These are phyloP conservation scores for Cepaea hortensis DNA, from an alignment of 2,888 invertebrate species.

Conservation along the genomic window DNA sequence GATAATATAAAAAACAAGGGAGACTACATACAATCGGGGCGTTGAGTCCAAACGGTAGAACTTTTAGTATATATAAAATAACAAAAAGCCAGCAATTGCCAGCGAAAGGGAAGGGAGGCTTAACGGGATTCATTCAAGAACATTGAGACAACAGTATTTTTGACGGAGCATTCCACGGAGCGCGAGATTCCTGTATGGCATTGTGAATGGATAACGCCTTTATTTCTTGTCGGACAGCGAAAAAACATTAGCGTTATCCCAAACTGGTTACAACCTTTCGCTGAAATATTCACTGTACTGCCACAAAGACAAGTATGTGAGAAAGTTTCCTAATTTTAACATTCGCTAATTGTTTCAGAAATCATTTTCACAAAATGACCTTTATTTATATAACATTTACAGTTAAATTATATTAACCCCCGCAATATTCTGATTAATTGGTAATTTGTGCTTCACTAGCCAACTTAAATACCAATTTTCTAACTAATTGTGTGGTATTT, in stretches of 20 bases:
- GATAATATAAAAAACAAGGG: not conserved
- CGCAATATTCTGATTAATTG: too few species aligned
- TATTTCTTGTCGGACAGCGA: not conserved
- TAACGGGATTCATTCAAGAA: not conserved
- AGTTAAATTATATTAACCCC: too few species aligned
- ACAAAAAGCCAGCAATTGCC: not conserved
- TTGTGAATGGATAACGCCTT: constrained; percentile 23
- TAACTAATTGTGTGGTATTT: too few species aligned
- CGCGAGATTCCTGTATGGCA: not conserved
- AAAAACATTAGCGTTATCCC: not conserved
- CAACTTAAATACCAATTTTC: too few species aligned
- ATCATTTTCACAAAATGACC: too few species aligned
- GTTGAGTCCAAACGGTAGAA: not conserved
- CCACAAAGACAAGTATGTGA: too few species aligned
- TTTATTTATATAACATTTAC: too few species aligned
- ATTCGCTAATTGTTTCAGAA: too few species aligned
- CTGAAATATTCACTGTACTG: too few species aligned
- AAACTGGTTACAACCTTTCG: not conserved
- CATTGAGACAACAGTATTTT: not conserved
- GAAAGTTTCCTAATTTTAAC: too few species aligned
- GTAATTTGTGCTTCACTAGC: too few species aligned
- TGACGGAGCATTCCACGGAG: not conserved
- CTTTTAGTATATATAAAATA: not conserved
- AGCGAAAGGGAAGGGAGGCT: not conserved
- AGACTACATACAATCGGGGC: not conserved